Percentiles rank a stretch among this genome's conserved stretches.
Conservation (phyloP, 2,113 vertebrate species). For the Suricata suricatta region DNA sequence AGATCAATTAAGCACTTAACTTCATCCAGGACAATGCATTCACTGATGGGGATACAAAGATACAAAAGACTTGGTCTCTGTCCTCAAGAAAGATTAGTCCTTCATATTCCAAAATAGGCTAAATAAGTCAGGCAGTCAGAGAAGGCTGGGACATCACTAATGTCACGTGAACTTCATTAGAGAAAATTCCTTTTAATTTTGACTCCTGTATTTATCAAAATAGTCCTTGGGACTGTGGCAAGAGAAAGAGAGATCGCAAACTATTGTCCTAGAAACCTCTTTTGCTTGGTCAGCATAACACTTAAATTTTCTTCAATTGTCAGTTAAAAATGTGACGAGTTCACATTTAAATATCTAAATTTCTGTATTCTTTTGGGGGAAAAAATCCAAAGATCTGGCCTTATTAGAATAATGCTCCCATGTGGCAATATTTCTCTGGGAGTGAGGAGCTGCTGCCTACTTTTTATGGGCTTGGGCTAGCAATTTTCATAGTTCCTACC, state of each 20-base stretch:
- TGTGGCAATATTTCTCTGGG: neutral
- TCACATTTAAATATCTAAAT: constrained; percentile 39
- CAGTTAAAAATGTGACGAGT: constrained; percentile 20
- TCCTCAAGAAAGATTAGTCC: neutral
- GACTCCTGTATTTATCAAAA: neutral
- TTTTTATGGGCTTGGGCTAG: neutral
- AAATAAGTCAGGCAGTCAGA: neutral
- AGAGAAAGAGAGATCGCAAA: neutral
- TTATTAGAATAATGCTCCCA: neutral
- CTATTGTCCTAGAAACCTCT: neutral
- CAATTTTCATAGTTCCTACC: neutral
- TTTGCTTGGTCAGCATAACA: neutral
- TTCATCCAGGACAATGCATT: neutral
- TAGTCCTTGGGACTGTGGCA: neutral
- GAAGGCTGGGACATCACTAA: neutral
- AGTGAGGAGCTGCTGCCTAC: neutral
- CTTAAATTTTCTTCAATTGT: neutral
- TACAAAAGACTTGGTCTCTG: neutral
- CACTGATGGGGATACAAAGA: neutral
- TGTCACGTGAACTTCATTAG: neutral
- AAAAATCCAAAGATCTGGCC: neutral
- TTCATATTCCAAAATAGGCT: constrained; percentile 9
- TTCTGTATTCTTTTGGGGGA: neutral
- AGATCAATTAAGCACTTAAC: neutral
- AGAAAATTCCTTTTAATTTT: constrained; percentile 36